Conservation (phyloP, 1,140 invertebrate species). For the Drosophila tsacasi region DNA sequence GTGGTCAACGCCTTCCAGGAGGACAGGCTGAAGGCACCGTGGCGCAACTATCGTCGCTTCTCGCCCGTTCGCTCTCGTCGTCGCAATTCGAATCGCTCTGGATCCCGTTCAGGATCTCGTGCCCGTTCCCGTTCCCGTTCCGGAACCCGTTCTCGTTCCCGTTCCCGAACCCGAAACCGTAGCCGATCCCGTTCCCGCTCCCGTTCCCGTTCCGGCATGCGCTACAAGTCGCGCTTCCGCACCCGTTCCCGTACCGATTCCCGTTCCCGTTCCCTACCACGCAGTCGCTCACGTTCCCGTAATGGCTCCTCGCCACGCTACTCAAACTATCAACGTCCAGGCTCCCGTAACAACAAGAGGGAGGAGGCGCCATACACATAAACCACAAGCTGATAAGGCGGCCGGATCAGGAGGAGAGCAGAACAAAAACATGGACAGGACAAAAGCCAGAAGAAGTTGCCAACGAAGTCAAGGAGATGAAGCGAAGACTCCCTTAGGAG, state of each 20-base stretch:
- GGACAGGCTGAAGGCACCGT: constrained; percentile 36
- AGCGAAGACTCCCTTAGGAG: neutral
- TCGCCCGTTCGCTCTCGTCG: constrained; percentile 38
- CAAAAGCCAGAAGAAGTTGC: no score
- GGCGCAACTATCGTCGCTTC: constrained; percentile 44
- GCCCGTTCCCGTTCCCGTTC: neutral
- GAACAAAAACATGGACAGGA: no score
- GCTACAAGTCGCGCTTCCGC: neutral
- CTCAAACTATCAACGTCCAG: constrained; percentile 1
- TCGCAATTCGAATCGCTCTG: neutral
- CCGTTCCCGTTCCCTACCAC: neutral
- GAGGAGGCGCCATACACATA: neutral
- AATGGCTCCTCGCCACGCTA: constrained; percentile 13
- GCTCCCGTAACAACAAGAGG: neutral
- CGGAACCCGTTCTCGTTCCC: neutral
- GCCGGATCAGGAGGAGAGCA: neutral
- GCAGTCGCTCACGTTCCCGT: neutral
- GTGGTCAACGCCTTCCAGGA: constrained; percentile 51
- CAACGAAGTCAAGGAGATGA: neutral
- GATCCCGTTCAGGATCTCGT: neutral
- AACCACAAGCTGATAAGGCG: neutral
- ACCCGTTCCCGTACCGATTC: constrained; percentile 4
- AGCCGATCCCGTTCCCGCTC: constrained; percentile 3
- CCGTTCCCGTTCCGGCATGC: neutral
- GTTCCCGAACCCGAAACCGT: neutral